Percentiles rank a stretch among this genome's conserved stretches.
These are phyloP conservation scores for Nymphalis io DNA, from an alignment of 1,140 invertebrate species.

Conservation along the genomic window DNA sequence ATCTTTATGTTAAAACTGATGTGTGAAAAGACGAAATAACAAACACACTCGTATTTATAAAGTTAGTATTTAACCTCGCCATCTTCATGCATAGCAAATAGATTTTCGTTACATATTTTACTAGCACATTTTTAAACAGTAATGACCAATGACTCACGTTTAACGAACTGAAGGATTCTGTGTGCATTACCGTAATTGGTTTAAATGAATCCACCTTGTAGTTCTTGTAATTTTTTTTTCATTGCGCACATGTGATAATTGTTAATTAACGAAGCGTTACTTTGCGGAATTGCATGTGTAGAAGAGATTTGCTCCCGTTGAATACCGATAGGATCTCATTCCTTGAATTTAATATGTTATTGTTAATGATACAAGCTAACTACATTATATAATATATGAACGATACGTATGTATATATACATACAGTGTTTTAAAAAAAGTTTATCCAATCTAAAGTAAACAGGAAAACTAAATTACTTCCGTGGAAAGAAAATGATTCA, in stretches of 20 bases:
- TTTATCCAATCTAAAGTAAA: conserved; percentile 12
- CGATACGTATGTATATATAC: too few relatives aligned
- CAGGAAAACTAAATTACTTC: conserved; percentile 12
- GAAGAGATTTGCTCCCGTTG: conserved; percentile 12
- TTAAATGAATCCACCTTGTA: conserved; percentile 11
- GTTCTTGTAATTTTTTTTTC: conserved; percentile 2
- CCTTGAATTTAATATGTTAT: conserved; percentile 10
- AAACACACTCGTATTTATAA: too few relatives aligned
- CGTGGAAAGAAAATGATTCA: conserved; percentile 9
- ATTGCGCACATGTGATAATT: conserved; percentile 5
- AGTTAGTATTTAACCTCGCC: too few relatives aligned
- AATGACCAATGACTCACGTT: conserved; percentile 7
- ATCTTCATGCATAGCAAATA: not conserved
- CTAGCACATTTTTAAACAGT: not conserved
- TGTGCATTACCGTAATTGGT: conserved; percentile 10
- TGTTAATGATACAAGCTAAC: not conserved
- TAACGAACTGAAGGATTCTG: conserved; percentile 10
- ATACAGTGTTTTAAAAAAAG: not conserved
- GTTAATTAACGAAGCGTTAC: conserved; percentile 16
- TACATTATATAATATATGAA: not conserved
- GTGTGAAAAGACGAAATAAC: too few relatives aligned
- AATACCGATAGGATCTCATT: conserved; percentile 16
- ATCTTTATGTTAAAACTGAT: too few relatives aligned
- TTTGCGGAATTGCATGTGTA: conserved; percentile 20
- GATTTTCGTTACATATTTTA: not conserved